Percentiles rank a stretch among this genome's conserved stretches.
phyloP scores from a whole-genome alignment of 2,797 vertebrate genomes.

The Merluccius polli region DNA sequence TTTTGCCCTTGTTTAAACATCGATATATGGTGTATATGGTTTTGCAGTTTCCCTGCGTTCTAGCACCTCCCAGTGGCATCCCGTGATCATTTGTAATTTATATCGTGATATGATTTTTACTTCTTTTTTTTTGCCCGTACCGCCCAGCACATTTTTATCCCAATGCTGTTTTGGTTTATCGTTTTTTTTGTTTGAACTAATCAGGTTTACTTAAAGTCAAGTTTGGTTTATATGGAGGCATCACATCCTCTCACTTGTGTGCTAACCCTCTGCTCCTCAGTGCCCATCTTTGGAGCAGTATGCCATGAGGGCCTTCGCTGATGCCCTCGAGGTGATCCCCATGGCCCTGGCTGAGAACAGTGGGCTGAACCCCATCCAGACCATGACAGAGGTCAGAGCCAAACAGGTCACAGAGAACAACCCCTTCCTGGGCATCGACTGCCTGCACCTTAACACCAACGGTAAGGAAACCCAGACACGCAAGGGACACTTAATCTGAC shows the following conservation, averaged over 20 bases:
- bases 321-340: constrained; percentile 92
- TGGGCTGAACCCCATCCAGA: constrained; percentile 94
- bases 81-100: no score
- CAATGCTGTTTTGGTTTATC: no score
- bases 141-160: no score
- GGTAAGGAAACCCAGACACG: constrained; percentile 70
- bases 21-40: no score
- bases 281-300: constrained; percentile 97
- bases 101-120: no score
- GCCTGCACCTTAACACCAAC: constrained; percentile 87
- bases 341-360: constrained; percentile 96
- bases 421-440: constrained; percentile 91
- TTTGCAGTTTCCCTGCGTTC: no score
- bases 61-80: no score
- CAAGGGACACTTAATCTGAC: neutral
- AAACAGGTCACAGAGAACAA: constrained; percentile 89
- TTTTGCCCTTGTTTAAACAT: no score
- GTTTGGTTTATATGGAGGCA: neutral
- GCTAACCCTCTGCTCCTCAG: constrained; percentile 54
- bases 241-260: neutral
- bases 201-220: neutral
- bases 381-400: constrained; percentile 92
- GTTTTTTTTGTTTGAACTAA: neutral
- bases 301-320: constrained; percentile 95
- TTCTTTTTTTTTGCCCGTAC: no score